phyloP scores from a whole-genome alignment of 1,140 invertebrate genomes.

The Aphidius ervi region DNA sequence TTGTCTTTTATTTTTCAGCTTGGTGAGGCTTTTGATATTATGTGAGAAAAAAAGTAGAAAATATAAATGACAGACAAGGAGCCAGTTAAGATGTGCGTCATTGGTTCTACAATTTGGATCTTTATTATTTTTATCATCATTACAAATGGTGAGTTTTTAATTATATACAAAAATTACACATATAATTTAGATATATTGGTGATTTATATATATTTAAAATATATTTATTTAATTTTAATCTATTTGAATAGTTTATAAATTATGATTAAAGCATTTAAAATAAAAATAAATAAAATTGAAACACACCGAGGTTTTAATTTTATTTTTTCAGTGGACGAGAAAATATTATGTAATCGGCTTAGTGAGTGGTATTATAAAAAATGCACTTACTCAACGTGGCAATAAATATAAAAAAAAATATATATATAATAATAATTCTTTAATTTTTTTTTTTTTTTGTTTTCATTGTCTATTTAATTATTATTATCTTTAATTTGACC shows the following conservation, averaged over 20 bases:
- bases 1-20: constrained; percentile 26
- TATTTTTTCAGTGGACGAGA: not conserved
- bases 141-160: constrained; percentile 39
- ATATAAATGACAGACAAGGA: constrained; percentile 29
- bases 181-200: no score
- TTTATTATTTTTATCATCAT: constrained; percentile 38
- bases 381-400: not conserved
- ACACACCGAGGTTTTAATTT: not conserved
- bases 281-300: constrained; percentile 1
- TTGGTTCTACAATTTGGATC: constrained; percentile 36
- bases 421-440: no score
- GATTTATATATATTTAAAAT: no score
- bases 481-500: no score
- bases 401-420: not conserved
- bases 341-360: no score
- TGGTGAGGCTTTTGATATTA: constrained; percentile 30
- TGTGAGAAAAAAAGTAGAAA: constrained; percentile 31
- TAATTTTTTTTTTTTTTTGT: no score
- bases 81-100: constrained; percentile 39
- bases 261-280: not conserved
- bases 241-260: not conserved
- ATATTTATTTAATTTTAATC: no score
- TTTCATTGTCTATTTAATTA: no score
- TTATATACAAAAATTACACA: no score
- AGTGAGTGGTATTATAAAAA: not conserved